Percentiles rank a stretch among this genome's conserved stretches.
Conservation (phyloP, 2,113 vertebrate genomes). For the Pterocles gutturalis region DNA sequence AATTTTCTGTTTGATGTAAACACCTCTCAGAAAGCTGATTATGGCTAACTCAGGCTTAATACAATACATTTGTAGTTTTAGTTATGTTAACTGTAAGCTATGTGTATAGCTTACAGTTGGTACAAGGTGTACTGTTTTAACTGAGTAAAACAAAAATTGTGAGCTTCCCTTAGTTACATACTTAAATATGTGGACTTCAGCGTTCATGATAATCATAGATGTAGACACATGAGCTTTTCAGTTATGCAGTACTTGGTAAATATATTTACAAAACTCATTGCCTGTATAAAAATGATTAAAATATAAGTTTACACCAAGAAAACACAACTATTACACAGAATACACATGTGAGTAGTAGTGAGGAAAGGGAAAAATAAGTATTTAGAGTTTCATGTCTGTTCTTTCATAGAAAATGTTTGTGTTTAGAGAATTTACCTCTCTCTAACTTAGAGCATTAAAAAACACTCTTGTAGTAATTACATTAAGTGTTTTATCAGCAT, state of each 20-base stretch:
- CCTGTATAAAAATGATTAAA: neutral
- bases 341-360: neutral
- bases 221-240: neutral
- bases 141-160: neutral
- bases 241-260: neutral
- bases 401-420: neutral
- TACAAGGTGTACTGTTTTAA: neutral
- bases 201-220: neutral
- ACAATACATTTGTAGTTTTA: neutral
- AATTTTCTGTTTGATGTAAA: neutral
- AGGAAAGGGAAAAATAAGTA: neutral
- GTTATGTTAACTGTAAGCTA: neutral
- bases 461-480: neutral
- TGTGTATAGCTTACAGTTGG: neutral
- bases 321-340: neutral
- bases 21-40: neutral
- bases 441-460: neutral
- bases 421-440: neutral
- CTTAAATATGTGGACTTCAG: neutral
- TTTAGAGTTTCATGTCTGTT: neutral
- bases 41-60: neutral
- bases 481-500: neutral
- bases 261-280: neutral
- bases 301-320: neutral
- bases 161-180: neutral